Percentiles rank a stretch among this genome's conserved stretches.
phyloP scores from a whole-genome alignment of 2,113 vertebrate genomes.

The Salvelinus namaycush region DNA sequence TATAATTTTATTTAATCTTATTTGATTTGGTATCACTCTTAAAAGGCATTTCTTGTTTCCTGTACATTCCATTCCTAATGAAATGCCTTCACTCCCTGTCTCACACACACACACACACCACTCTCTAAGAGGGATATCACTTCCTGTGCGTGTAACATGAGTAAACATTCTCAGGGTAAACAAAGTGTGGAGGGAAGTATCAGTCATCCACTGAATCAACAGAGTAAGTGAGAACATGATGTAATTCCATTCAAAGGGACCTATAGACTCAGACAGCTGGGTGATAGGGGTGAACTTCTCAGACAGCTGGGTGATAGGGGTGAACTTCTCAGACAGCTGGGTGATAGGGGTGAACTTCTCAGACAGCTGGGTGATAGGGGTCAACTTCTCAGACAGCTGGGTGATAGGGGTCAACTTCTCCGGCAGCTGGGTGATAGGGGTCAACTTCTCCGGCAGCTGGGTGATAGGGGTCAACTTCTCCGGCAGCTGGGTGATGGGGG shows the following conservation, averaged over 20 bases:
- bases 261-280: background rate
- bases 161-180: conserved; percentile 37
- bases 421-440: no score
- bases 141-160: conserved; percentile 50
- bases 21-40: conserved; percentile 41
- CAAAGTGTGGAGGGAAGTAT: conserved; percentile 14
- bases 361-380: no score
- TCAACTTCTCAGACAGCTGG: no score
- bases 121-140: conserved; percentile 22
- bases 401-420: no score
- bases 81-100: background rate
- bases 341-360: no score
- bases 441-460: no score
- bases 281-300: no score
- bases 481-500: no score
- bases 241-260: conserved; percentile 19
- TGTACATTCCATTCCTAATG: background rate
- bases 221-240: background rate
- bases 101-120: conserved; percentile 9
- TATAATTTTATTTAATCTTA: conserved; percentile 20
- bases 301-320: no score
- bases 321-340: no score
- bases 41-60: conserved; percentile 21
- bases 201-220: background rate
- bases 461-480: no score